These are phyloP conservation scores for Sterna hirundo DNA, from an alignment of 2,113 vertebrate species.

Conservation along the genomic window DNA sequence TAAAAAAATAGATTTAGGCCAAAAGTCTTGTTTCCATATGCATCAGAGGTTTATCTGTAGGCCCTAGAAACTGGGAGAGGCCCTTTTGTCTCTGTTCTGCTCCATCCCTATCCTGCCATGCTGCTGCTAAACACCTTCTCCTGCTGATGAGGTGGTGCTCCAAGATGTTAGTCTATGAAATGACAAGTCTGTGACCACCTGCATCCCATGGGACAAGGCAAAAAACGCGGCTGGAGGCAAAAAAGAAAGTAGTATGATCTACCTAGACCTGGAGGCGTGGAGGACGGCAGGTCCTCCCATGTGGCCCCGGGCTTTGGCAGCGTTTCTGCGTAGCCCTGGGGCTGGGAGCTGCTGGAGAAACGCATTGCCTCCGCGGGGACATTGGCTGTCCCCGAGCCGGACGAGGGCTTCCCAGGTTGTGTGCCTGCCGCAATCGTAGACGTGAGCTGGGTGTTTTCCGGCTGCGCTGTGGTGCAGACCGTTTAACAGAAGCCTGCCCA, in stretches of 20 bases:
- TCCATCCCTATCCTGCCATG: background rate
- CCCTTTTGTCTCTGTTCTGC: background rate
- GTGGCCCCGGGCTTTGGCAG: background rate
- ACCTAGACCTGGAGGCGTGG: fast-evolving
- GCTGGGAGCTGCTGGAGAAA: background rate
- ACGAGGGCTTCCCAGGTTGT: background rate
- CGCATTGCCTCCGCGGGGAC: background rate
- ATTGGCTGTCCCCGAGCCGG: fast-evolving
- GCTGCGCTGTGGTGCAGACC: background rate
- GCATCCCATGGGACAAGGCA: background rate
- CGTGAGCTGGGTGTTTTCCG: background rate
- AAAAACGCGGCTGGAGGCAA: background rate
- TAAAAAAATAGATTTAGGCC: background rate
- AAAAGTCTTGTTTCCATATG: background rate
- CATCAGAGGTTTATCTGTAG: background rate
- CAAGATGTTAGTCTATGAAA: background rate
- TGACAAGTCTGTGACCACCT: background rate
- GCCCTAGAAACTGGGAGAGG: background rate
- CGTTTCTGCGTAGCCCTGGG: background rate
- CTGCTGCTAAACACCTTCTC: background rate
- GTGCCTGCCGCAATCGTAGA: background rate
- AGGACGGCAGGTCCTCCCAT: fast-evolving
- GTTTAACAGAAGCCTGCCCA: background rate
- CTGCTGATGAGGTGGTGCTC: background rate
- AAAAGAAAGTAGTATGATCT: background rate